A percentile compares a stretch with the other conserved stretches of the same genome.
Conservation (phyloP, 2,888 invertebrate species). For the Pteria penguin region DNA sequence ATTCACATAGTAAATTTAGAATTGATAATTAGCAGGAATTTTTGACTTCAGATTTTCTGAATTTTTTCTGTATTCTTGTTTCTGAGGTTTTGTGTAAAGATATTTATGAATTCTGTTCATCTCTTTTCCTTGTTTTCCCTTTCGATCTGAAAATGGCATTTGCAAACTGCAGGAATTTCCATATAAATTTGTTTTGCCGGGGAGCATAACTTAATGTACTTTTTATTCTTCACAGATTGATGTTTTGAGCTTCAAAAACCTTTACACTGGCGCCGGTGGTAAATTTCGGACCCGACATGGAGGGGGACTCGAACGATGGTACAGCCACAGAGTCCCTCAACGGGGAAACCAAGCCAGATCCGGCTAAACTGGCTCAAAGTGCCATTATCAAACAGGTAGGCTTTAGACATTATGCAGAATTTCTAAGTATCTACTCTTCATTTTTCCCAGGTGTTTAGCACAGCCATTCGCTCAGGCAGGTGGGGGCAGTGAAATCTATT, state of each 20-base stretch:
- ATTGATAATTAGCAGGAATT: conserved; percentile 37
- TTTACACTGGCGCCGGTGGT: conserved; percentile 35
- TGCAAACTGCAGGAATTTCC: neutral
- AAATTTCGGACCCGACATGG: conserved; percentile 60
- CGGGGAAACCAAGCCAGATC: conserved; percentile 77
- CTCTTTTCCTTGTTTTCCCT: no score
- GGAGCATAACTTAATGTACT: conserved; percentile 1
- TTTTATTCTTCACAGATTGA: conserved; percentile 1
- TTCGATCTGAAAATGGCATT: no score
- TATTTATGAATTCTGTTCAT: neutral
- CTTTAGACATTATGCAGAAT: conserved; percentile 1
- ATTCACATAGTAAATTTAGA: conserved; percentile 45
- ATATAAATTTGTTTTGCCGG: neutral
- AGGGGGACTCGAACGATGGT: conserved; percentile 75
- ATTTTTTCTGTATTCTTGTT: no score
- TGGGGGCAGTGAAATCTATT: conserved; percentile 33
- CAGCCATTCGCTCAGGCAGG: conserved; percentile 29
- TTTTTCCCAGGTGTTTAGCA: neutral
- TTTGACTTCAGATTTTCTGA: no score
- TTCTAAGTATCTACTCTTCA: neutral
- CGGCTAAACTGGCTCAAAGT: conserved; percentile 77
- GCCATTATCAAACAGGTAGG: conserved; percentile 79
- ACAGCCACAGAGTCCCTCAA: conserved; percentile 71
- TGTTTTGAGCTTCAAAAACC: neutral
- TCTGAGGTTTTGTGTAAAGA: no score